Evolutionary conservation across 2,888 invertebrate genomes (phyloP).

Genomic region (Drosophila mettleri): DNA sequence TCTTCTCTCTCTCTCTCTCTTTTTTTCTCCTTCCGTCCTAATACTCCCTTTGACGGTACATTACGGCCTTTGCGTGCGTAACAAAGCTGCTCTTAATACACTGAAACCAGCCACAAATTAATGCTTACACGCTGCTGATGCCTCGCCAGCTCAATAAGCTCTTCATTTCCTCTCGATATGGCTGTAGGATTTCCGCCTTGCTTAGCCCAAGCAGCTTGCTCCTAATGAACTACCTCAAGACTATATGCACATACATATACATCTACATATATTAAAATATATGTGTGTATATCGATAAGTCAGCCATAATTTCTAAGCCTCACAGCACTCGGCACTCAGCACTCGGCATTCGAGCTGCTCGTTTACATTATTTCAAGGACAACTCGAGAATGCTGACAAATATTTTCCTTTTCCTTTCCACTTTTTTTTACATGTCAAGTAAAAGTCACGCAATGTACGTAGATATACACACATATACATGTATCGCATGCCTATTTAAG

Average conservation of each 20-base stretch:
- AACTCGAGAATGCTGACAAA: constrained; percentile 24
- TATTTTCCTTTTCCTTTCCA: constrained; percentile 20
- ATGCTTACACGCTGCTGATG: constrained; percentile 19
- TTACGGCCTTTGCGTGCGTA: neutral
- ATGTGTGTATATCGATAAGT: constrained; percentile 3
- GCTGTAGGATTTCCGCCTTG: constrained; percentile 42
- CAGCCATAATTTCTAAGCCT: constrained; percentile 2
- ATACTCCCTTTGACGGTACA: neutral
- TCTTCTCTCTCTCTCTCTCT: neutral
- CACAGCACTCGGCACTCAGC: neutral
- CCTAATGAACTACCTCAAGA: constrained; percentile 37
- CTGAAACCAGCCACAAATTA: constrained; percentile 10
- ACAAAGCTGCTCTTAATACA: neutral
- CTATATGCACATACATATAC: neutral
- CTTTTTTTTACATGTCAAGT: constrained; percentile 3
- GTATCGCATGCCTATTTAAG: neutral
- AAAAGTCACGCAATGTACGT: constrained; percentile 42
- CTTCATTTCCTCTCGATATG: constrained; percentile 48
- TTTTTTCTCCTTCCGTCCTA: neutral
- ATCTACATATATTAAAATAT: neutral
- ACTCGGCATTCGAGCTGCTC: constrained; percentile 1
- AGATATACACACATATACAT: constrained; percentile 1
- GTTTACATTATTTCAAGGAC: constrained; percentile 42
- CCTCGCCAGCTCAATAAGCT: constrained; percentile 1
- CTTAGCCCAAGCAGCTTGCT: constrained; percentile 24